Conservation (phyloP, 2,888 invertebrate genomes). For the Campoplex nolae region DNA sequence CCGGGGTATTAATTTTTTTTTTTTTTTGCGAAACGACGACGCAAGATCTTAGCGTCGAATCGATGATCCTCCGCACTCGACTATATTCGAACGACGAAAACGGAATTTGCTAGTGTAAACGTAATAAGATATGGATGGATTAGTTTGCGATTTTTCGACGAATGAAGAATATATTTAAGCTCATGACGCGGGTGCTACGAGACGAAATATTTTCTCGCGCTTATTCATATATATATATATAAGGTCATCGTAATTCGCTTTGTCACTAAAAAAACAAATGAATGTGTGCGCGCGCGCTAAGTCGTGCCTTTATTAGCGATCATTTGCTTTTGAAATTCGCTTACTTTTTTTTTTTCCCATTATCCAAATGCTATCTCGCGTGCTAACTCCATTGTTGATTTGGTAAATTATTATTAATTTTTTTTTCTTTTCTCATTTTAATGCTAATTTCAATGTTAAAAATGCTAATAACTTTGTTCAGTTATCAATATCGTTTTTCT, state of each 20-base stretch:
- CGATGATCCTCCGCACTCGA: neutral
- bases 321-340: constrained; percentile 52
- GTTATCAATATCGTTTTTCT: neutral
- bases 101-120: constrained; percentile 43
- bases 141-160: neutral
- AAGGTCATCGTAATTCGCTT: constrained; percentile 17
- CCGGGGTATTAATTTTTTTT: neutral
- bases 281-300: neutral
- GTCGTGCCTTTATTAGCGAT: constrained; percentile 25
- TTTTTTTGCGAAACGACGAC: neutral
- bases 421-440: neutral
- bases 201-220: neutral
- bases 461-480: neutral
- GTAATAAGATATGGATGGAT: constrained; percentile 48
- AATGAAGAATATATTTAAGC: constrained; percentile 23
- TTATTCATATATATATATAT: neutral
- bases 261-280: constrained; percentile 41
- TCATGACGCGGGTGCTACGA: neutral
- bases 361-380: constrained; percentile 15
- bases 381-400: constrained; percentile 21
- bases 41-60: neutral
- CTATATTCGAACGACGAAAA: constrained; percentile 21
- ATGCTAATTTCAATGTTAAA: neutral
- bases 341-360: constrained; percentile 20
- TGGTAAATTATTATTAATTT: neutral